Evolutionary conservation across 2,113 vertebrate species (phyloP).

Genomic region (Cyphomyrus discorhynchus): DNA sequence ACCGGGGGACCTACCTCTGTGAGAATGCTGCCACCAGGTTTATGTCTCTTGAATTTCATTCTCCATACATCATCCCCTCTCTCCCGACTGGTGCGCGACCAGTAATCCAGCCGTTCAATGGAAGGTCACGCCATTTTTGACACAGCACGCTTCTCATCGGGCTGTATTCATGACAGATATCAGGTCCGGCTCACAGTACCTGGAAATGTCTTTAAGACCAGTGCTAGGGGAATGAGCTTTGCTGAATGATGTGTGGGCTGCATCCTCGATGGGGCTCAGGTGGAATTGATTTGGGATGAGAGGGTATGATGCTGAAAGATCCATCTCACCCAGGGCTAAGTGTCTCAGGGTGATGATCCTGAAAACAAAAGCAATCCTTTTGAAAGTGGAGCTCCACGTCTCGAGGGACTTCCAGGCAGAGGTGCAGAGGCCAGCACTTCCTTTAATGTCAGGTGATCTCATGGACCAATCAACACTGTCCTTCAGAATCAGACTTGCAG

Average conservation of each 20-base stretch:
- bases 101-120: slow-evolving; percentile 5
- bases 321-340: background rate
- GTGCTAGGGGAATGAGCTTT: slow-evolving; percentile 5
- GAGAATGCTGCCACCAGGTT: background rate
- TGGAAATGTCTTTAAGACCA: slow-evolving; percentile 5
- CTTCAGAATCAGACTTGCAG: background rate
- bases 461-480: background rate
- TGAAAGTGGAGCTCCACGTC: background rate
- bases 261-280: background rate
- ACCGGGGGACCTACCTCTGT: background rate
- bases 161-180: slow-evolving; percentile 26
- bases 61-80: slow-evolving; percentile 2
- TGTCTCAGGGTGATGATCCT: background rate
- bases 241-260: background rate
- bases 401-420: background rate
- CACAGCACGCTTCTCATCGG: slow-evolving; percentile 18
- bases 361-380: background rate
- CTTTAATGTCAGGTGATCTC: slow-evolving; percentile 11
- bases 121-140: slow-evolving; percentile 8
- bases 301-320: background rate
- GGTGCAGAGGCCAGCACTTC: background rate
- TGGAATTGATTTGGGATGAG: background rate
- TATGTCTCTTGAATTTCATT: slow-evolving; percentile 12
- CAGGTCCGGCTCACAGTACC: background rate
- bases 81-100: background rate